A percentile compares a stretch with the other conserved stretches of the same genome.
These are phyloP conservation scores for Myotis daubentonii DNA, from an alignment of 2,797 vertebrate species.

Conservation along the genomic window DNA sequence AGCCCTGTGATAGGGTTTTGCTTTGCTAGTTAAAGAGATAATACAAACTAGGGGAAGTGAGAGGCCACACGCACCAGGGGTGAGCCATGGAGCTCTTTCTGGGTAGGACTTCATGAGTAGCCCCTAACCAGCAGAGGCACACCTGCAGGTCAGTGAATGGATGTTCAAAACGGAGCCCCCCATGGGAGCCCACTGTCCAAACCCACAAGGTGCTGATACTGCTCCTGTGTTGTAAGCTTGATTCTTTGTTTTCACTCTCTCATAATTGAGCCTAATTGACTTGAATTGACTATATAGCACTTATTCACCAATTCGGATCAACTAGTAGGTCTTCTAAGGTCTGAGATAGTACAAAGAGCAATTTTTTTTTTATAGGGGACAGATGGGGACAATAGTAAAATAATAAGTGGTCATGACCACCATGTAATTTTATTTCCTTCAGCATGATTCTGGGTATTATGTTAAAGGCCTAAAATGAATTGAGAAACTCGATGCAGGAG, in stretches of 20 bases:
- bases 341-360: not conserved
- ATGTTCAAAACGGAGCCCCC: not conserved
- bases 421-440: not conserved
- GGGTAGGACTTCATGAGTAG: not conserved
- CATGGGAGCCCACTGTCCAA: no score
- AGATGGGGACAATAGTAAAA: not conserved
- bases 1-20: not conserved
- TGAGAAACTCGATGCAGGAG: not conserved
- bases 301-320: not conserved
- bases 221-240: not conserved
- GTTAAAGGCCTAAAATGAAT: not conserved
- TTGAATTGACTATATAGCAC: not conserved
- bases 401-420: not conserved
- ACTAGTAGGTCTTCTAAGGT: not conserved
- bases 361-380: not conserved
- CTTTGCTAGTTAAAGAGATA: not conserved
- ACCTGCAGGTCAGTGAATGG: not conserved
- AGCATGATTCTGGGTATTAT: not conserved
- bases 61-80: not conserved
- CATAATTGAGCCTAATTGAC: not conserved
- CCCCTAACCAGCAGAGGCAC: not conserved
- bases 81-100: not conserved
- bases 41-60: not conserved
- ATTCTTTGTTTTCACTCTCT: not conserved
- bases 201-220: rapidly evolving